Conservation (phyloP, 2,888 invertebrate genomes). For the Cephus nigrinus region DNA sequence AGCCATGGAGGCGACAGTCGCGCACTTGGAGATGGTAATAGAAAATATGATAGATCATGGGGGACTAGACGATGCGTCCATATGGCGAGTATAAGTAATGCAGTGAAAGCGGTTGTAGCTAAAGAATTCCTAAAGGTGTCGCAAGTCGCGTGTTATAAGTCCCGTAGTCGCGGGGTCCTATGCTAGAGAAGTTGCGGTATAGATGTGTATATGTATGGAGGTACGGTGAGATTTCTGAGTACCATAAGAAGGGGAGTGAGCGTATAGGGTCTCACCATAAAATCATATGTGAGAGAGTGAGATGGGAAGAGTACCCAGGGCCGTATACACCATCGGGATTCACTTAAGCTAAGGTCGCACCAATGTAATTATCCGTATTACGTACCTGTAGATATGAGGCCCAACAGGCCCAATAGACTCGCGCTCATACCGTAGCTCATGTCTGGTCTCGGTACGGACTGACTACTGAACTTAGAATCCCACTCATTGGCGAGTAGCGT, state of each 20-base stretch:
- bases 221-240: not conserved
- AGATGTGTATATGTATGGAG: not conserved
- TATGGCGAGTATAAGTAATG: conserved; percentile 27
- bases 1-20: not conserved
- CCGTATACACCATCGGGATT: conserved; percentile 1
- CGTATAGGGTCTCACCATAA: not conserved
- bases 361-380: conserved; percentile 16
- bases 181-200: not conserved
- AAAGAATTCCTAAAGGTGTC: conserved; percentile 43
- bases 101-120: conserved; percentile 52
- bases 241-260: not conserved
- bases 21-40: not conserved
- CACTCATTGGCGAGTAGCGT: conserved; percentile 24
- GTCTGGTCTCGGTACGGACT: conserved; percentile 51
- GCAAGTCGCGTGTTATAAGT: conserved; percentile 25
- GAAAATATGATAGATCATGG: not conserved
- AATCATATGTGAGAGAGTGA: not conserved
- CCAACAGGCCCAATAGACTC: conserved; percentile 53
- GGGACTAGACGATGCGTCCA: conserved; percentile 8
- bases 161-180: not conserved
- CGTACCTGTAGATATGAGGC: conserved; percentile 54
- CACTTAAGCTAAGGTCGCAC: not conserved
- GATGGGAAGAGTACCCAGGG: not conserved
- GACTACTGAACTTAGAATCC: conserved; percentile 60
- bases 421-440: conserved; percentile 34